Conservation (phyloP, 1,140 invertebrate genomes). For the Cherax destructor region DNA sequence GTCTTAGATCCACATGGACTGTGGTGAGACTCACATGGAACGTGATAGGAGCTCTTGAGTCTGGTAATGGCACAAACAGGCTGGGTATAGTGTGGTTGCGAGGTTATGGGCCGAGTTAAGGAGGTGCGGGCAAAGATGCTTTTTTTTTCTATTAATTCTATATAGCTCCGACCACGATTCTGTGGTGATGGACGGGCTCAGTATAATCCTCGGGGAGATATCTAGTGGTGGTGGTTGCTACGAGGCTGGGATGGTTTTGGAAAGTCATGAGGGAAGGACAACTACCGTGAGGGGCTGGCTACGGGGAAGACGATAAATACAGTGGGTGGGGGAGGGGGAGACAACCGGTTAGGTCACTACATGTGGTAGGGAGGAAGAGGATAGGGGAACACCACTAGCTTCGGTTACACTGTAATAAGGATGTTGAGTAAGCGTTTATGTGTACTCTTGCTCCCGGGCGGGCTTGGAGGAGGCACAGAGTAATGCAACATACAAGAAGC, state of each 20-base stretch:
- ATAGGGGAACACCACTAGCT: neutral
- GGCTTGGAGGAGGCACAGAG: neutral
- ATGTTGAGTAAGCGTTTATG: neutral
- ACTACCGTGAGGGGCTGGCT: neutral
- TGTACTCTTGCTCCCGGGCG: neutral
- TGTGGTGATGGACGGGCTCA: neutral
- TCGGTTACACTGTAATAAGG: neutral
- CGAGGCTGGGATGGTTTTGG: neutral
- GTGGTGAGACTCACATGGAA: neutral
- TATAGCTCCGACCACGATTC: neutral
- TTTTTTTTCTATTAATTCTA: neutral
- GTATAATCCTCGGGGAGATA: neutral
- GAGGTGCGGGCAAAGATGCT: slow-evolving; percentile 1
- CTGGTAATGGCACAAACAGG: slow-evolving; percentile 1
- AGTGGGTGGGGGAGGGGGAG: neutral
- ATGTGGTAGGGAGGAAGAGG: neutral
- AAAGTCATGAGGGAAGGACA: neutral
- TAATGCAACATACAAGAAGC: slow-evolving; percentile 3
- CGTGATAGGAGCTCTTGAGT: neutral
- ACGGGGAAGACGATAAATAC: neutral
- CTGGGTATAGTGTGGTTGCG: neutral
- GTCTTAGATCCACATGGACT: neutral
- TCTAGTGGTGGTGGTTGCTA: neutral
- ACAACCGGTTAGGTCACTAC: neutral
- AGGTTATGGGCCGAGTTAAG: slow-evolving; percentile 4